These are phyloP conservation scores for Sphinx pinastri DNA, from an alignment of 2,888 invertebrate genomes.

Conservation along the genomic window DNA sequence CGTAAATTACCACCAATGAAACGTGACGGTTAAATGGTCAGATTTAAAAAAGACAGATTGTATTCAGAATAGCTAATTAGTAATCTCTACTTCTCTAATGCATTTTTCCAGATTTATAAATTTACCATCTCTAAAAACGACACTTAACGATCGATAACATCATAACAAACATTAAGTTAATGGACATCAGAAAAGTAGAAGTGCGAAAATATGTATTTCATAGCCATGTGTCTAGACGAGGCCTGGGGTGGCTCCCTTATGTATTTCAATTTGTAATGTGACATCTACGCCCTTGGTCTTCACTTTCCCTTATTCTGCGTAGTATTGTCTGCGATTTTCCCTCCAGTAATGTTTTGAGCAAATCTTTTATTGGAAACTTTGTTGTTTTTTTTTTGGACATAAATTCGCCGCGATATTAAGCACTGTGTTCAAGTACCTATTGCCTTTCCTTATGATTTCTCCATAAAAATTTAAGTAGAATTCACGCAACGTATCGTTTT, in stretches of 20 bases:
- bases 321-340: background rate
- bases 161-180: slow-evolving; percentile 4
- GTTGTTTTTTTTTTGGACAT: background rate
- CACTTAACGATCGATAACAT: background rate
- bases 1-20: no score
- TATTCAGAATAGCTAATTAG: no score
- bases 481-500: no score
- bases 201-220: slow-evolving; percentile 1
- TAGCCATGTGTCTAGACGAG: slow-evolving; percentile 22
- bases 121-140: no score
- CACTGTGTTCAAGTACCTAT: no score
- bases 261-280: slow-evolving; percentile 25
- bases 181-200: background rate
- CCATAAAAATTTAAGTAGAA: no score
- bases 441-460: no score
- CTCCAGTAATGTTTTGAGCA: background rate
- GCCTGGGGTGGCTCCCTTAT: slow-evolving; percentile 20
- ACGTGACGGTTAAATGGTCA: no score
- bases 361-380: background rate
- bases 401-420: no score
- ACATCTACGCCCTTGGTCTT: slow-evolving; percentile 9
- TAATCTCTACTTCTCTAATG: no score
- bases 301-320: background rate
- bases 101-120: no score
- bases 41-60: no score